These are phyloP conservation scores for Ctenomys sociabilis DNA, from an alignment of 2,113 vertebrate genomes.

Conservation along the genomic window DNA sequence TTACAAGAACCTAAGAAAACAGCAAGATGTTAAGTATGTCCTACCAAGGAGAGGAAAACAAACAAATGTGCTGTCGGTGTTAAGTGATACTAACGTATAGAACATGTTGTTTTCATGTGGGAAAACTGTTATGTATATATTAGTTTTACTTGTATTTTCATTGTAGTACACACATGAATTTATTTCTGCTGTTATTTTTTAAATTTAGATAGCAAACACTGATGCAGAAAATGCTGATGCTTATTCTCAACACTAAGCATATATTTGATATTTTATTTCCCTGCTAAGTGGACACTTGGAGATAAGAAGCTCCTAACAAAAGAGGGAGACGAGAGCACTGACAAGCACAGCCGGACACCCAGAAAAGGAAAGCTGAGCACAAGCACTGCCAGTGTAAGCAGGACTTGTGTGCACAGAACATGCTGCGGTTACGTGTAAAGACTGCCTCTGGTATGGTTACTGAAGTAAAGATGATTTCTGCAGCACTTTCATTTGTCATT, in stretches of 20 bases:
- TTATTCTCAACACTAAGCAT: neutral
- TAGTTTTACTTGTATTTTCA: neutral
- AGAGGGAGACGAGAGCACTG: neutral
- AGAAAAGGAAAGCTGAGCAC: neutral
- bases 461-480: neutral
- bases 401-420: neutral
- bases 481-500: neutral
- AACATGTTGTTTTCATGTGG: neutral
- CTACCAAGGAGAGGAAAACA: neutral
- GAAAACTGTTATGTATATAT: neutral
- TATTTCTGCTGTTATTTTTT: neutral
- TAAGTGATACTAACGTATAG: neutral
- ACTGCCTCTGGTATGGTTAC: neutral
- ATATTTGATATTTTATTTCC: neutral
- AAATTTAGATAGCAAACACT: neutral
- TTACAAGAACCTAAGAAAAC: neutral
- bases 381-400: neutral
- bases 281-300: neutral
- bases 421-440: neutral
- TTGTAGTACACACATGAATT: neutral
- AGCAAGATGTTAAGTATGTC: neutral
- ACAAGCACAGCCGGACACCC: neutral
- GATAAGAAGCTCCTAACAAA: neutral
- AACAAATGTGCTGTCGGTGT: neutral
- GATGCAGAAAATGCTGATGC: neutral